Base-by-base conservation (phyloP, 2,888 invertebrate genomes). In the Drosophila birchii region DNA sequence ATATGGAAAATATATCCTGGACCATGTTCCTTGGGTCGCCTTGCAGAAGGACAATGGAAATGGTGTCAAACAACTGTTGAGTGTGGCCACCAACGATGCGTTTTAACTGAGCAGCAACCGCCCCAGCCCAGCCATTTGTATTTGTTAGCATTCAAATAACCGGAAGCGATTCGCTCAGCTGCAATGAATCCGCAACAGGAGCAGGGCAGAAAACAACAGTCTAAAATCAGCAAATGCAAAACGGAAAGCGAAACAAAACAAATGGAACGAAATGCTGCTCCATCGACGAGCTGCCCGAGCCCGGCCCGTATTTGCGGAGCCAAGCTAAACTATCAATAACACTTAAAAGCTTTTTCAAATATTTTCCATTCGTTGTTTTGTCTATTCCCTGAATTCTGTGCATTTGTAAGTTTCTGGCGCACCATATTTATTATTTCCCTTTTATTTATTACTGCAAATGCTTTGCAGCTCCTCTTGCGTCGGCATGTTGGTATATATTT, bases 131-230 rank as follows among this genome's bases (percentile, higher is more conserved):
- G 80, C 83, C 77, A 82, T 86, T 86, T 86, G 86, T 86, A 86
- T 84, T 84, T 88, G 86, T 88, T 81, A 83, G 83, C 72, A 88
- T 83, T 86, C 84, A 86, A 88, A 84, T 88, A 84, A 86, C 84
- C 88, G 88, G 84, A 88, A 88, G 81, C 79, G 75, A 55, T 78
- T 57, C 44, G 51, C 66, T 26, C 58, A 49, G 59, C 72, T 55
- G 47, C 76, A 63, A 57, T 57, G 71, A 51, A 70, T 70, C 69
- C 51, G 71, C 71, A 63, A 58, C 64, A 49, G 54, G 54, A 43
- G 34, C 34, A 54, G 32, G 39, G 57, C 43, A 34, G 53, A 62
- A 64, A 70, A 54, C 66, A 78, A 60, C 60, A 66, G 64, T 63
- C 64, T 64, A 47, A 69, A 66, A 64, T 45, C 61, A 55, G 63